These are phyloP conservation scores for Styela clava DNA, from an alignment of 23 tunicate species.

Conservation along the genomic window DNA sequence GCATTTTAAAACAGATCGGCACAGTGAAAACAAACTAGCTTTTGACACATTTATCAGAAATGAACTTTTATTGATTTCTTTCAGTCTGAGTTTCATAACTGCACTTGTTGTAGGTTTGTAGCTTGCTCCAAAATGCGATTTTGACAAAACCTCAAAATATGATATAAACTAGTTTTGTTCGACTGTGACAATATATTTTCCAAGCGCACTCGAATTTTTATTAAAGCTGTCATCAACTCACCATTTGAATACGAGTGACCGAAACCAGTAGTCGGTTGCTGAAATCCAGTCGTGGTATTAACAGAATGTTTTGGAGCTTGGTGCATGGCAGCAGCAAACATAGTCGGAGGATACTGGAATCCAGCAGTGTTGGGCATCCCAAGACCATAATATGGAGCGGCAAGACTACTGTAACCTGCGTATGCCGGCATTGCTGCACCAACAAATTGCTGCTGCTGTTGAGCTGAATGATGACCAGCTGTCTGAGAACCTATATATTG, in stretches of 20 bases:
- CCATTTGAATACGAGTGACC: conserved; percentile 42
- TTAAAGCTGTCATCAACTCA: too few relatives aligned
- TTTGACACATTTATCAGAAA: too few relatives aligned
- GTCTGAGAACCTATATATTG: not conserved
- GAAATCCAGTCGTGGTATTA: conserved; percentile 74
- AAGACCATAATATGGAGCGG: conserved; percentile 24
- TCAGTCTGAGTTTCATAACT: too few relatives aligned
- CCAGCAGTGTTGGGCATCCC: conserved; percentile 61
- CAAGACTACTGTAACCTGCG: conserved; percentile 44
- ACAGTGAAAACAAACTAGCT: too few relatives aligned
- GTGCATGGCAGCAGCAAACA: conserved; percentile 83
- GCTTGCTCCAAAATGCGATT: too few relatives aligned
- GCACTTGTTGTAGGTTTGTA: too few relatives aligned
- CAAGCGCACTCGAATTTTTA: too few relatives aligned
- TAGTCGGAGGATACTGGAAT: conserved; percentile 78
- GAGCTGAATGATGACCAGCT: conserved; percentile 13
- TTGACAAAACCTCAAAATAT: too few relatives aligned
- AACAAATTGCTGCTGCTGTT: conserved; percentile 11
- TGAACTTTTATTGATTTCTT: too few relatives aligned
- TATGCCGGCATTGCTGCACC: conserved; percentile 40
- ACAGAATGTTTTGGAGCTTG: conserved; percentile 72
- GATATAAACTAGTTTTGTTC: too few relatives aligned
- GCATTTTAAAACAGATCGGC: too few relatives aligned
- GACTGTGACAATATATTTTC: too few relatives aligned
- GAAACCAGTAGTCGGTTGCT: conserved; percentile 67